Evolutionary conservation across 2,797 vertebrate species (phyloP).

Genomic region (Babyrousa celebensis): DNA sequence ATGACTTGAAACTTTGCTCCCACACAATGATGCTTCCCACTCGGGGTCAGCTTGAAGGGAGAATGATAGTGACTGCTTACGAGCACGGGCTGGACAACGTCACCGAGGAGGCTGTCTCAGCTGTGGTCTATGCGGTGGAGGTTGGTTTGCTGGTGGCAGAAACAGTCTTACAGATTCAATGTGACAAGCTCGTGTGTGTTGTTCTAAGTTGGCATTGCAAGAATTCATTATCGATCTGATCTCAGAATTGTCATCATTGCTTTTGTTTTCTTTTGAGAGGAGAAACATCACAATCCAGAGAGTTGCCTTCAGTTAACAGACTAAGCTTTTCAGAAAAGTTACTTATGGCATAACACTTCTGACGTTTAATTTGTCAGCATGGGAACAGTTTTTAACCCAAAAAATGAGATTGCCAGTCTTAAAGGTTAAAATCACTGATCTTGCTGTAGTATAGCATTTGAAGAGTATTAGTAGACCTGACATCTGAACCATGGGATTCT

Average conservation of each 20-base stretch:
- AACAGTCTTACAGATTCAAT: fast-evolving
- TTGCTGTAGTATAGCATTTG: not conserved
- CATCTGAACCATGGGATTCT: not conserved
- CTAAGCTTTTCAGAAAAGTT: not conserved
- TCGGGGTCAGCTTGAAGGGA: conserved; percentile 96
- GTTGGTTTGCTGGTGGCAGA: conserved; percentile 88
- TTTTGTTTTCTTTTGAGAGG: not conserved
- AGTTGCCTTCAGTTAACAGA: not conserved
- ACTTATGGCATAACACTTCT: not conserved
- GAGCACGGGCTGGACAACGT: conserved; percentile 98
- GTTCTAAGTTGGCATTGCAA: fast-evolving
- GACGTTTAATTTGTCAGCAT: not conserved
- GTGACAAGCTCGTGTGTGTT: not conserved
- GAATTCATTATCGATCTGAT: not conserved
- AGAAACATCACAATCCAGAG: not conserved
- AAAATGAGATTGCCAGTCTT: not conserved
- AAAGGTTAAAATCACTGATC: not conserved
- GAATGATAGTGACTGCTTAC: conserved; percentile 99
- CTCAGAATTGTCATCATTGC: not conserved
- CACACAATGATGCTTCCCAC: conserved; percentile 98
- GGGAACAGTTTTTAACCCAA: not conserved
- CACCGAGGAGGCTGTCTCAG: conserved; percentile 96
- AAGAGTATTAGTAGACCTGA: not conserved
- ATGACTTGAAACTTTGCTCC: conserved; percentile 97
- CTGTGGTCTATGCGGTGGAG: conserved; percentile 95